Conservation (phyloP, 2,113 vertebrate species). For the Limnothrissa miodon region DNA sequence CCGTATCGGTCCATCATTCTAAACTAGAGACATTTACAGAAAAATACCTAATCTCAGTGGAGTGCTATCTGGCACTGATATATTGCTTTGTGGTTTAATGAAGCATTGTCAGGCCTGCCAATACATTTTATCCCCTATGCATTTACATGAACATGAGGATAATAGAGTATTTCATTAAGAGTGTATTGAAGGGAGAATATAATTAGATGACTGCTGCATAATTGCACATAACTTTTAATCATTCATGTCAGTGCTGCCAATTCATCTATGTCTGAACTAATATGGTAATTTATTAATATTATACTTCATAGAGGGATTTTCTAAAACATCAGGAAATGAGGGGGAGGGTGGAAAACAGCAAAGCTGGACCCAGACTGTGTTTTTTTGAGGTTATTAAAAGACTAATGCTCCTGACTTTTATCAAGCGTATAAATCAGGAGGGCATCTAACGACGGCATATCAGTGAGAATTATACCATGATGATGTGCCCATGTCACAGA, state of each 20-base stretch:
- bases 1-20: not conserved
- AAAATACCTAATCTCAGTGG: not conserved
- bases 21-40: not conserved
- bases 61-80: not conserved
- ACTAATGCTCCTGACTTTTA: not conserved
- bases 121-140: slow-evolving; percentile 17
- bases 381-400: not conserved
- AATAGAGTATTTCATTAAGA: slow-evolving; percentile 18
- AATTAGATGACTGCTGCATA: slow-evolving; percentile 7
- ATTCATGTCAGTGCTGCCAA: slow-evolving; percentile 3
- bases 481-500: slow-evolving; percentile 12
- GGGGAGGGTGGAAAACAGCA: not conserved
- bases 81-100: slow-evolving; percentile 16
- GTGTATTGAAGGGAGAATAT: slow-evolving; percentile 18
- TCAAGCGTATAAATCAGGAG: not conserved
- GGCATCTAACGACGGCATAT: slow-evolving; percentile 10
- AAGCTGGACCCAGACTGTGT: not conserved
- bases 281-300: slow-evolving; percentile 13
- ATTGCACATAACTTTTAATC: slow-evolving; percentile 20
- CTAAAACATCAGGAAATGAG: not conserved
- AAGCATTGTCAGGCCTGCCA: slow-evolving; percentile 13
- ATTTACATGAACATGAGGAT: slow-evolving; percentile 7
- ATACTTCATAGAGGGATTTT: not conserved
- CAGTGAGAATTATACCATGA: slow-evolving; percentile 12
- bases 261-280: slow-evolving; percentile 4